phyloP scores from a whole-genome alignment of 92 coral and sea anemone genomes.

The Actinostola sp. region DNA sequence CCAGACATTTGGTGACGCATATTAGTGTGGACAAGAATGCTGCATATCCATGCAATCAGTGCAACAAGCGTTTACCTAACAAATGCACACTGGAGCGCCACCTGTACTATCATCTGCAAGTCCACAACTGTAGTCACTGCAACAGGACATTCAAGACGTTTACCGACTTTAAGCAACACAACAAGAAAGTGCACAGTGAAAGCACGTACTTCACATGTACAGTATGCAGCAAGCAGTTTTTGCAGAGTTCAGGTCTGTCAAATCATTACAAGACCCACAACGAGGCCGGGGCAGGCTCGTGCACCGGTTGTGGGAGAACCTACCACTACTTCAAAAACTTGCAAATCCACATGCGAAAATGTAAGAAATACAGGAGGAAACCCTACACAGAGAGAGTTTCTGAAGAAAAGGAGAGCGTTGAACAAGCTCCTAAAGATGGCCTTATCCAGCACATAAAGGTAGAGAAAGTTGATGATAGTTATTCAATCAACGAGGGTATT shows the following conservation, averaged over 20 bases:
- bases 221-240: background rate
- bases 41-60: background rate
- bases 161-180: background rate
- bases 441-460: background rate
- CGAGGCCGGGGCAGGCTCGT: background rate
- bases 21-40: background rate
- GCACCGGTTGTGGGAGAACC: background rate
- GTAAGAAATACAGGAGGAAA: background rate
- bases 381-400: background rate
- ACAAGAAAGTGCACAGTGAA: background rate
- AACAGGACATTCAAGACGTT: background rate
- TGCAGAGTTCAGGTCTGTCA: background rate
- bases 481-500: background rate
- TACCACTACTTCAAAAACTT: no score
- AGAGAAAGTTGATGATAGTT: background rate
- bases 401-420: background rate
- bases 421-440: background rate
- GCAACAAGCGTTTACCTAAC: background rate
- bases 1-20: background rate
- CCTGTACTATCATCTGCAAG: background rate
- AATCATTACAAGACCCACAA: constrained; percentile 3
- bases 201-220: background rate
- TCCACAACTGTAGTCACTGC: background rate
- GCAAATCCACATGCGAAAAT: background rate
- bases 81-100: background rate